A percentile compares a stretch with the other conserved stretches of the same genome.
phyloP scores from a whole-genome alignment of 2,888 invertebrate species.

The Epinotia bilunana region DNA sequence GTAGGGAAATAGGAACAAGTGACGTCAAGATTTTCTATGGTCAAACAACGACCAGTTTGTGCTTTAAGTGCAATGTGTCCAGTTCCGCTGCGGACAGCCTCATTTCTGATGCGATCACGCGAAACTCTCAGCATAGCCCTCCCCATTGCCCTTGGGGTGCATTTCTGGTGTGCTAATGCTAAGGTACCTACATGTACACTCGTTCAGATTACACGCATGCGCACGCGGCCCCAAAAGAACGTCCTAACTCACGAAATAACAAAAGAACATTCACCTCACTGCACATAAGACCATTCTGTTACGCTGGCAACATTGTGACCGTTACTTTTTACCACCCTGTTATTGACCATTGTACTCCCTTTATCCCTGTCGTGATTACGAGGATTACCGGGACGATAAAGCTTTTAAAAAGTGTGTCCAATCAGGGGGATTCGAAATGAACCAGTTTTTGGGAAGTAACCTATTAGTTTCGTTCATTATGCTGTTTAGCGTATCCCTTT shows the following conservation, averaged over 20 bases:
- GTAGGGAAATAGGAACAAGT: too few species aligned
- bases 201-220: conserved; percentile 25
- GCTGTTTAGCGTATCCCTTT: too few species aligned
- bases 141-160: too few species aligned
- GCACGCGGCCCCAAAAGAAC: background rate
- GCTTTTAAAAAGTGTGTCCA: conserved; percentile 27
- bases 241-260: background rate
- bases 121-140: too few species aligned
- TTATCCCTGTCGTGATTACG: conserved; percentile 23
- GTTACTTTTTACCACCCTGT: conserved; percentile 28
- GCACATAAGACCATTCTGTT: background rate
- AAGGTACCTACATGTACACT: background rate
- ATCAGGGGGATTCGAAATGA: background rate
- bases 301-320: conserved; percentile 7
- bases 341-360: conserved; percentile 31
- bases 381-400: conserved; percentile 31
- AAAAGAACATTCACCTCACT: background rate
- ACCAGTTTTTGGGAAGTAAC: background rate
- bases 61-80: too few species aligned
- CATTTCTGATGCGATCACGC: too few species aligned
- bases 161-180: background rate
- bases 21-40: too few species aligned
- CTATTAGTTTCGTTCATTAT: background rate
- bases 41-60: too few species aligned
- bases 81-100: too few species aligned